These are phyloP conservation scores for Sphenopsis melanotis DNA, from an alignment of 2,797 vertebrate species.

Conservation along the genomic window DNA sequence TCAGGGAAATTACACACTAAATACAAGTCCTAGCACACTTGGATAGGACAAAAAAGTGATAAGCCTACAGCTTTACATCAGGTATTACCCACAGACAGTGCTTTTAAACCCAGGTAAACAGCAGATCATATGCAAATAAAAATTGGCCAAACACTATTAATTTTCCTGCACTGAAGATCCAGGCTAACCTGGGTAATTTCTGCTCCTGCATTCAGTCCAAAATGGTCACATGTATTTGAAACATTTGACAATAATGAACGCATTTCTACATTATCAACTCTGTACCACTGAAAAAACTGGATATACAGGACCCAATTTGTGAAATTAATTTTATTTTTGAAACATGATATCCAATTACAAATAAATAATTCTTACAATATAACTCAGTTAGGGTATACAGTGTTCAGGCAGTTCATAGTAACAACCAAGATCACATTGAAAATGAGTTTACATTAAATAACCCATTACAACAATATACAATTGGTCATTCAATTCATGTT, in stretches of 20 bases:
- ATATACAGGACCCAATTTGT: neutral
- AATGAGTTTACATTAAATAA: conserved; percentile 63
- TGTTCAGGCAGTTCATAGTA: conserved; percentile 56
- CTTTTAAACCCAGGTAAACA: neutral
- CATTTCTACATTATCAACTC: neutral
- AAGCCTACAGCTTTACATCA: neutral
- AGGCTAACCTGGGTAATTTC: neutral
- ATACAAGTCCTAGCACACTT: fast-evolving
- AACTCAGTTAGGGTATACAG: conserved; percentile 69
- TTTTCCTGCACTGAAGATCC: neutral
- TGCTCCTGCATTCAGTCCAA: neutral
- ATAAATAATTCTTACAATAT: conserved; percentile 84
- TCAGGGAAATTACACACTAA: neutral
- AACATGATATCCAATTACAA: conserved; percentile 80
- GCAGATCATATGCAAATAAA: neutral
- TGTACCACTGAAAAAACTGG: neutral
- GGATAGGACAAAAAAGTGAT: fast-evolving
- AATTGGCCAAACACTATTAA: fast-evolving
- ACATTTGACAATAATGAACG: neutral
- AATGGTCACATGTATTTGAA: neutral
- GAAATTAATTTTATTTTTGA: conserved; percentile 72
- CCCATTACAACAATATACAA: conserved; percentile 52
- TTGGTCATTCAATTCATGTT: neutral
- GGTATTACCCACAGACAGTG: neutral
- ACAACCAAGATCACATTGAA: conserved; percentile 50